These are phyloP conservation scores for Monochamus alternatus DNA, from an alignment of 2,888 invertebrate species.

Conservation along the genomic window DNA sequence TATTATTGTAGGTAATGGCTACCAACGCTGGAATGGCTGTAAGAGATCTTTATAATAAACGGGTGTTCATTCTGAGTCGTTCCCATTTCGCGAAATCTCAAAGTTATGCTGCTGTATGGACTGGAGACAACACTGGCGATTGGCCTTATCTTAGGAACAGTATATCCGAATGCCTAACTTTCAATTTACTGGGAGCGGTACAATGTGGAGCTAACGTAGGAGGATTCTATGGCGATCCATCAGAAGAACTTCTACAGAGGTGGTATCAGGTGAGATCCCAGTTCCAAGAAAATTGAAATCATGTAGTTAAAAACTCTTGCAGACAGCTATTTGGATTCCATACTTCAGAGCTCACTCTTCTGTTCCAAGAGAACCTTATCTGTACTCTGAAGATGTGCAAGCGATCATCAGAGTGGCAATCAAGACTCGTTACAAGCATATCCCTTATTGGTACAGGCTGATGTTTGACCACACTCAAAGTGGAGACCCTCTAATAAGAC, in stretches of 20 bases:
- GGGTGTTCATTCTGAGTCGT: conserved; percentile 94
- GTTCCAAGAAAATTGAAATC: neutral
- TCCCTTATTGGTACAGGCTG: conserved; percentile 92
- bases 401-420: conserved; percentile 76
- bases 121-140: conserved; percentile 95
- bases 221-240: conserved; percentile 96
- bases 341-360: conserved; percentile 97
- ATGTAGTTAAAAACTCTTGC: conserved; percentile 9
- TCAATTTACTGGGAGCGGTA: conserved; percentile 85
- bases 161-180: conserved; percentile 90
- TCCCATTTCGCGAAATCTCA: conserved; percentile 95
- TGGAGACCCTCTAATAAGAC: conserved; percentile 91
- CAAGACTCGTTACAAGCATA: conserved; percentile 85
- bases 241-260: conserved; percentile 87
- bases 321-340: conserved; percentile 92
- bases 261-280: conserved; percentile 73
- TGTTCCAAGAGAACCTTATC: conserved; percentile 95
- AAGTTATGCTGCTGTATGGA: conserved; percentile 94
- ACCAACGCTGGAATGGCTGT: conserved; percentile 76
- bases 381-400: conserved; percentile 83
- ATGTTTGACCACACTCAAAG: conserved; percentile 90
- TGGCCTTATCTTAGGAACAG: conserved; percentile 91
- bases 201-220: conserved; percentile 97
- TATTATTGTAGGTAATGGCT: conserved; percentile 74
- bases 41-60: conserved; percentile 73